Percentiles rank a stretch among this genome's conserved stretches.
These are phyloP conservation scores for Solea solea DNA, from an alignment of 2,113 vertebrate genomes.

Conservation along the genomic window DNA sequence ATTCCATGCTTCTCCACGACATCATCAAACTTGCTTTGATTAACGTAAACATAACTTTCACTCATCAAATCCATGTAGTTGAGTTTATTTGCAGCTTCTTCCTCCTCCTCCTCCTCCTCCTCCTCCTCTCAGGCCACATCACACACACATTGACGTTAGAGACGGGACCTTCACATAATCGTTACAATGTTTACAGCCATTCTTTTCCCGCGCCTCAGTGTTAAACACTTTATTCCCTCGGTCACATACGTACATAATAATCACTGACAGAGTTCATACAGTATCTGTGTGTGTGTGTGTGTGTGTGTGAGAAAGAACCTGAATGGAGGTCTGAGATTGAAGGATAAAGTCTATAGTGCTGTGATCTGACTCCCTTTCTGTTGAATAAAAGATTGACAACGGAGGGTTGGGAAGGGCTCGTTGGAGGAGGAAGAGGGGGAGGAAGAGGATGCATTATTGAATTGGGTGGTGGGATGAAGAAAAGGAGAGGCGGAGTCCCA, in stretches of 20 bases:
- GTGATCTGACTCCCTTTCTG: constrained; percentile 45
- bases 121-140: too few relatives aligned
- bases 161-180: neutral
- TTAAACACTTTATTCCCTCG: neutral
- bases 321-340: constrained; percentile 35
- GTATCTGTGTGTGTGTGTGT: neutral
- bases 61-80: neutral
- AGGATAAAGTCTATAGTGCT: constrained; percentile 27
- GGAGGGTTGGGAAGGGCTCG: constrained; percentile 11
- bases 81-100: constrained; percentile 11
- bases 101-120: too few relatives aligned
- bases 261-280: constrained; percentile 20
- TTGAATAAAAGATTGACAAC: constrained; percentile 67
- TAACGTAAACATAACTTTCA: neutral
- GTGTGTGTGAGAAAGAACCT: constrained; percentile 7
- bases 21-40: too few relatives aligned
- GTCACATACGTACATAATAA: neutral
- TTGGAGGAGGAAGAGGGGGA: neutral
- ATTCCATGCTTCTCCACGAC: too few relatives aligned
- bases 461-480: constrained; percentile 45
- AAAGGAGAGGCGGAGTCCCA: constrained; percentile 33
- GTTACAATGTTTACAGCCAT: constrained; percentile 10
- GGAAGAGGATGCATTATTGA: constrained; percentile 47
- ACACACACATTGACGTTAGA: too few relatives aligned
- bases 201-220: neutral